Evolutionary conservation across 2,888 invertebrate species (phyloP).

Genomic region (Morpho achilles): DNA sequence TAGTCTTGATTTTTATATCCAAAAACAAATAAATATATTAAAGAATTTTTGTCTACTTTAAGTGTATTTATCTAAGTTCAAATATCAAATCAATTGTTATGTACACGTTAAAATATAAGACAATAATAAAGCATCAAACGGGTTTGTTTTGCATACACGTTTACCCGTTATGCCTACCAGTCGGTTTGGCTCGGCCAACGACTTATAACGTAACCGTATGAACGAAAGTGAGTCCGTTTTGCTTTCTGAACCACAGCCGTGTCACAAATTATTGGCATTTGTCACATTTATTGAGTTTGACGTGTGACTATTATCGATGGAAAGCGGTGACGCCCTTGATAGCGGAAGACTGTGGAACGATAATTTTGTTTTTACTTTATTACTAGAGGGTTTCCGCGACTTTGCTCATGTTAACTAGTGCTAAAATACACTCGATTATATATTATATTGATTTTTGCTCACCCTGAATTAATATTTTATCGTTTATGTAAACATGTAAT

Average conservation of each 20-base stretch:
- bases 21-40: neutral
- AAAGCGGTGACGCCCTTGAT: constrained; percentile 37
- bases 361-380: neutral
- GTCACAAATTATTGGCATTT: constrained; percentile 48
- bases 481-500: too few relatives aligned
- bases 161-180: constrained; percentile 1
- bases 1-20: too few relatives aligned
- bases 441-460: too few relatives aligned
- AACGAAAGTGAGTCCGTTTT: constrained; percentile 66
- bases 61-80: neutral
- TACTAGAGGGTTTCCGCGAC: neutral
- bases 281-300: constrained; percentile 30
- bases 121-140: constrained; percentile 1
- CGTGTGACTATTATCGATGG: constrained; percentile 35
- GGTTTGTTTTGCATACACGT: constrained; percentile 5
- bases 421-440: too few relatives aligned
- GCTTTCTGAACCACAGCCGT: constrained; percentile 56
- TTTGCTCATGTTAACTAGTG: neutral
- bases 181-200: constrained; percentile 39
- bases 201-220: constrained; percentile 42
- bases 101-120: neutral
- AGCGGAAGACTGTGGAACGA: neutral
- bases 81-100: neutral
- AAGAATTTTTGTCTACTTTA: neutral
- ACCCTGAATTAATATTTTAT: too few relatives aligned